Evolutionary conservation across 2,797 vertebrate genomes (phyloP).

Genomic region (Microcaecilia unicolor): DNA sequence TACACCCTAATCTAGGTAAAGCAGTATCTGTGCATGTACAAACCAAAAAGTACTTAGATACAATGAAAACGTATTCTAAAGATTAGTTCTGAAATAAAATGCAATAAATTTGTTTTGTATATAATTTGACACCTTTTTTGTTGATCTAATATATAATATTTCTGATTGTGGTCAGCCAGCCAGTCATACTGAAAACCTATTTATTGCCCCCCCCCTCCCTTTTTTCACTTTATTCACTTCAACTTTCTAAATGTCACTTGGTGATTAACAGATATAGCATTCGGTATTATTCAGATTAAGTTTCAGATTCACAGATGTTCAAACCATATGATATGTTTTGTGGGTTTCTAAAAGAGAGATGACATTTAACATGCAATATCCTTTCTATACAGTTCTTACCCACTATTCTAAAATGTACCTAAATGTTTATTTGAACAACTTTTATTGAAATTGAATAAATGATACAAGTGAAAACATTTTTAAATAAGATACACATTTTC

Average conservation of each 20-base stretch:
- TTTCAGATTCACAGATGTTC: too few species aligned
- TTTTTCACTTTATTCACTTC: constrained; percentile 19
- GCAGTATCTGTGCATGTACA: neutral
- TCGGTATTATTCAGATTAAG: too few species aligned
- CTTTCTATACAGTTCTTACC: too few species aligned
- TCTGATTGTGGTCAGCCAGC: constrained; percentile 16
- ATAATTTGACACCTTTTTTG: neutral
- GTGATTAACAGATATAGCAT: constrained; percentile 20
- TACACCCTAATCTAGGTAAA: neutral
- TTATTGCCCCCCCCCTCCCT: too few species aligned
- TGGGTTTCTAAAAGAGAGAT: too few species aligned
- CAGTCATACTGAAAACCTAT: constrained; percentile 36
- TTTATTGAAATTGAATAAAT: too few species aligned
- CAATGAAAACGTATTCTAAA: neutral
- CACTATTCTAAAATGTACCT: too few species aligned
- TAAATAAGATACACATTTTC: too few species aligned
- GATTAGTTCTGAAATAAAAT: neutral
- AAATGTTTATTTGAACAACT: too few species aligned
- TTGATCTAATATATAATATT: constrained; percentile 16
- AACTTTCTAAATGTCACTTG: constrained; percentile 18
- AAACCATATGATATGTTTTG: too few species aligned
- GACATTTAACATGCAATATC: too few species aligned
- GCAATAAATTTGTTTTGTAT: neutral
- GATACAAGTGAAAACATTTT: too few species aligned
- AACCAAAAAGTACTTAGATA: neutral